Evolutionary conservation across 1,140 invertebrate species (phyloP).

Genomic region (fruit fly (Drosophila melanogaster)): Release_6_plus_ISO1_MT NT_033777.3:13066501-13067000

Average conservation of each 20-base stretch:
- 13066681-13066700: conserved; percentile 25
- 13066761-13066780: conserved; percentile 74
- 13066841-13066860: conserved; percentile 37
- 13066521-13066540: conserved; percentile 53
- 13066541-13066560: conserved; percentile 10
- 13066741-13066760: conserved; percentile 84
- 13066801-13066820: conserved; percentile 35
- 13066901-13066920: conserved; percentile 51
- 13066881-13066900: conserved; percentile 41
- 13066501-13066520: conserved; percentile 44
- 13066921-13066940: conserved; percentile 36
- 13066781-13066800: conserved; percentile 46
- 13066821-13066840: conserved; percentile 35
- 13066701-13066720: conserved; percentile 83
- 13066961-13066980: conserved; percentile 23
- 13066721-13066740: conserved; percentile 84
- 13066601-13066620: conserved; percentile 69
- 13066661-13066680: conserved; percentile 20
- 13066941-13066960: conserved; percentile 46
- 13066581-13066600: conserved; percentile 46
- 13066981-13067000: conserved; percentile 4
- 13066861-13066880: conserved; percentile 14
- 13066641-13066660: conserved; percentile 32
- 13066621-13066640: conserved; percentile 69
- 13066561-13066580: conserved; percentile 41